Evolutionary conservation across 1,140 invertebrate species (phyloP).

Genomic region (Apis dorsata): DNA sequence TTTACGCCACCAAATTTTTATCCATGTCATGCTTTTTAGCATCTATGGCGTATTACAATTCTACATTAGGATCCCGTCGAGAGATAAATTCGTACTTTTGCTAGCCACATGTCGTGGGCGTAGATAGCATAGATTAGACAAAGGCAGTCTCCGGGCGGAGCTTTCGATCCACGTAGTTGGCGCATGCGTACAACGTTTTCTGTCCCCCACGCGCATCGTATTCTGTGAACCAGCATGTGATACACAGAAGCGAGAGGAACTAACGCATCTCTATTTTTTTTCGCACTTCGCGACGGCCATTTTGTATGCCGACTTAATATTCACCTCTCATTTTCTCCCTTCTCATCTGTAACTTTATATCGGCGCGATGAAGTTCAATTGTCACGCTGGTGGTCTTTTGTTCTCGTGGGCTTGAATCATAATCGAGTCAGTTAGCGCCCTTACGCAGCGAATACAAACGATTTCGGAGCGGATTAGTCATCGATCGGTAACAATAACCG

Average conservation of each 20-base stretch:
- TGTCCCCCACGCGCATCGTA: constrained; percentile 7
- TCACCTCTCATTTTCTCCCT: constrained; percentile 63
- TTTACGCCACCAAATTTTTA: neutral
- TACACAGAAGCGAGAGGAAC: constrained; percentile 44
- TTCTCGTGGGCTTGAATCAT: constrained; percentile 37
- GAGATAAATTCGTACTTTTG: constrained; percentile 46
- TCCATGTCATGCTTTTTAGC: neutral
- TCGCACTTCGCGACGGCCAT: constrained; percentile 62
- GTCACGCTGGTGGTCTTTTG: constrained; percentile 56
- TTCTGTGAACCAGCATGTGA: constrained; percentile 17
- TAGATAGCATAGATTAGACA: constrained; percentile 73
- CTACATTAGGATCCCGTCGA: constrained; percentile 40
- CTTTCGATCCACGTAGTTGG: constrained; percentile 68
- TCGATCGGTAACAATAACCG: constrained; percentile 63
- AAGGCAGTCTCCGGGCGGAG: constrained; percentile 76
- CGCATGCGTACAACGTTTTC: constrained; percentile 62
- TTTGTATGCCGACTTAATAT: constrained; percentile 72
- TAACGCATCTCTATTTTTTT: constrained; percentile 61
- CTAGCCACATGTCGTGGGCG: constrained; percentile 67
- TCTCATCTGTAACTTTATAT: constrained; percentile 65
- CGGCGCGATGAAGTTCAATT: constrained; percentile 61
- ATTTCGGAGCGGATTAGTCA: constrained; percentile 65
- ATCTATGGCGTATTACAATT: constrained; percentile 11
- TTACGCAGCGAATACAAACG: constrained; percentile 29
- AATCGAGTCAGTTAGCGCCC: constrained; percentile 53